Evolutionary conservation across 2,888 invertebrate genomes (phyloP).

Genomic region (Polia nebulosa): DNA sequence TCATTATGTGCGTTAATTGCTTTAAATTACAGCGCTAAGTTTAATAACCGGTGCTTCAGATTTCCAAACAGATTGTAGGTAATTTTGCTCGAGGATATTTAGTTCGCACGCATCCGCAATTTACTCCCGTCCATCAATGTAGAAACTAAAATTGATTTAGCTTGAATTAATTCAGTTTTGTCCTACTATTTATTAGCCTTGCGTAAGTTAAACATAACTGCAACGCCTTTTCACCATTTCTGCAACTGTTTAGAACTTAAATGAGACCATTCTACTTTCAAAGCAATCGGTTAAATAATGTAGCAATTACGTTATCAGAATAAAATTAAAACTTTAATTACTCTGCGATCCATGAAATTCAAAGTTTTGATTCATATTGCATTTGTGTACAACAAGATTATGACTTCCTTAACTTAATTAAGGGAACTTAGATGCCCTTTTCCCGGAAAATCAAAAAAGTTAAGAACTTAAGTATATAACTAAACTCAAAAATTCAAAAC

Average conservation of each 20-base stretch:
- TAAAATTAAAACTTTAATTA: conserved; percentile 21
- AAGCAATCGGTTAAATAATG: conserved; percentile 36
- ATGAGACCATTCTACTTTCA: conserved; percentile 44
- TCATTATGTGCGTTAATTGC: conserved; percentile 62
- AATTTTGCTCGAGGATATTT: conserved; percentile 62
- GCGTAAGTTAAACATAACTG: neutral
- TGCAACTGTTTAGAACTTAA: conserved; percentile 21
- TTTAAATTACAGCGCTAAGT: conserved; percentile 57
- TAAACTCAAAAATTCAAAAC: neutral
- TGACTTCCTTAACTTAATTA: neutral
- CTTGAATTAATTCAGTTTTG: conserved; percentile 21
- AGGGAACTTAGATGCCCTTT: neutral
- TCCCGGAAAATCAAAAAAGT: neutral
- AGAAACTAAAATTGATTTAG: conserved; percentile 45
- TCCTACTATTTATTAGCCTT: conserved; percentile 7
- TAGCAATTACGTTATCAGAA: conserved; percentile 32
- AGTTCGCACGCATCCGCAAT: conserved; percentile 64
- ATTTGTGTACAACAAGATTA: neutral
- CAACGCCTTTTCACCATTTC: conserved; percentile 9
- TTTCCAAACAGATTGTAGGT: conserved; percentile 63
- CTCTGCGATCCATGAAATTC: conserved; percentile 16
- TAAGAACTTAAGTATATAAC: neutral
- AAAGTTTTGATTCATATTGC: neutral
- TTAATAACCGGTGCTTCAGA: conserved; percentile 59
- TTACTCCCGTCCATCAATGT: conserved; percentile 49